These are phyloP conservation scores for Rutilus rutilus DNA, from an alignment of 2,113 vertebrate genomes.

Conservation along the genomic window DNA sequence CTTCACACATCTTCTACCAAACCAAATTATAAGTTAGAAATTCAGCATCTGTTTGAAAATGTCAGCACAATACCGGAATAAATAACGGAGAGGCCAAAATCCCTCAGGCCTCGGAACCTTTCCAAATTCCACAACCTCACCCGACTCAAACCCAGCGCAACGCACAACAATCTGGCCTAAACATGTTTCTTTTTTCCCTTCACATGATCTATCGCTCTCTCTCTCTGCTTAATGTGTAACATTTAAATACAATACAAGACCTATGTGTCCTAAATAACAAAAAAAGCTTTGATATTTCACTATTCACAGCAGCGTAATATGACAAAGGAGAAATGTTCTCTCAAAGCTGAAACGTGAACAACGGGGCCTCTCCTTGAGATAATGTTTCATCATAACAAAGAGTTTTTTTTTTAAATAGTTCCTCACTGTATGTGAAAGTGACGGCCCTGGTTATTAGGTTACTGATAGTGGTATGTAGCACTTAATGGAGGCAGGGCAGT, in stretches of 20 bases:
- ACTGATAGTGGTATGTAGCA: conserved; percentile 26
- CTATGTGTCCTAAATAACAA: not conserved
- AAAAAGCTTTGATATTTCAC: conserved; percentile 13
- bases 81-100: conserved; percentile 16
- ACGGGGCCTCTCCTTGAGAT: conserved; percentile 32
- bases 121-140: conserved; percentile 16
- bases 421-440: conserved; percentile 34
- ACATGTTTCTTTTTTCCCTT: not conserved
- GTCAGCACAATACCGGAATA: conserved; percentile 2
- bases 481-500: conserved; percentile 30
- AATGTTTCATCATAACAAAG: conserved; percentile 51
- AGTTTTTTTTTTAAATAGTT: conserved; percentile 47
- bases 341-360: conserved; percentile 8
- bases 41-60: conserved; percentile 32
- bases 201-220: not conserved
- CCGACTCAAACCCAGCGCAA: conserved; percentile 5
- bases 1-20: conserved; percentile 10
- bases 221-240: conserved; percentile 1
- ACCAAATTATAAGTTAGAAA: conserved; percentile 14
- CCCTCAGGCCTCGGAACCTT: not conserved
- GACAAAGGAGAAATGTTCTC: conserved; percentile 24
- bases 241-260: conserved; percentile 4
- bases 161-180: conserved; percentile 1
- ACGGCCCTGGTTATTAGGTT: conserved; percentile 43
- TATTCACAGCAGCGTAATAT: not conserved